Conservation (phyloP, 2,113 vertebrate genomes). For the Promerops cafer region DNA sequence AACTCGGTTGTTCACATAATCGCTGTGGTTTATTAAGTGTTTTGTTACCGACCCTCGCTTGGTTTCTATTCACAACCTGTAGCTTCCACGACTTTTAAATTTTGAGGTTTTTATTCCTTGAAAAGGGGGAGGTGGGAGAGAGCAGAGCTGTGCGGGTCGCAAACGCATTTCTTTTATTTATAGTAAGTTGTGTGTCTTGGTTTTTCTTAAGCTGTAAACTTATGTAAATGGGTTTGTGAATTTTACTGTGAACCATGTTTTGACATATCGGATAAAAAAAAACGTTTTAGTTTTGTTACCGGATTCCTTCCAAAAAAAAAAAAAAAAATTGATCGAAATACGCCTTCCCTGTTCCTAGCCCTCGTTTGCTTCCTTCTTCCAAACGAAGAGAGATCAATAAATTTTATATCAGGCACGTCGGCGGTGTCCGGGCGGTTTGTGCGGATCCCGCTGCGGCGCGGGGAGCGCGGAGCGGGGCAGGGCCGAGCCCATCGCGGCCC, state of each 20-base stretch:
- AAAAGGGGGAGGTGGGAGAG: constrained; percentile 49
- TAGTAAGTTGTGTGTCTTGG: constrained; percentile 74
- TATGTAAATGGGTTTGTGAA: constrained; percentile 78
- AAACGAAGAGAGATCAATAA: constrained; percentile 55
- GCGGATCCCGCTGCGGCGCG: not conserved
- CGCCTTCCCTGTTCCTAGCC: not conserved
- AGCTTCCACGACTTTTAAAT: constrained; percentile 30
- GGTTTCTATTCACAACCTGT: constrained; percentile 75
- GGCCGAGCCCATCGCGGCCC: not conserved
- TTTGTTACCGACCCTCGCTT: constrained; percentile 63
- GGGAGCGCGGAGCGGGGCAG: not conserved
- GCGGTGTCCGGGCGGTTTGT: constrained; percentile 41
- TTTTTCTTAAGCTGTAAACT: constrained; percentile 77
- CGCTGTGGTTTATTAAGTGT: constrained; percentile 6
- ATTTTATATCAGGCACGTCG: constrained; percentile 63
- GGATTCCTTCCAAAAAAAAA: constrained; percentile 14
- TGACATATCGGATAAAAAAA: constrained; percentile 75
- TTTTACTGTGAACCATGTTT: constrained; percentile 80
- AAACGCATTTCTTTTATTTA: constrained; percentile 89
- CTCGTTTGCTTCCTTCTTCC: not conserved
- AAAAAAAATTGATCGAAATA: not conserved
- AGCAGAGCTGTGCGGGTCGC: constrained; percentile 82
- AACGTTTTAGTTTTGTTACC: constrained; percentile 67
- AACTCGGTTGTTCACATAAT: constrained; percentile 33
- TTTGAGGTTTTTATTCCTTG: constrained; percentile 28